Base-by-base conservation (phyloP, 2,888 invertebrate genomes). In the Nycteola revayana region DNA sequence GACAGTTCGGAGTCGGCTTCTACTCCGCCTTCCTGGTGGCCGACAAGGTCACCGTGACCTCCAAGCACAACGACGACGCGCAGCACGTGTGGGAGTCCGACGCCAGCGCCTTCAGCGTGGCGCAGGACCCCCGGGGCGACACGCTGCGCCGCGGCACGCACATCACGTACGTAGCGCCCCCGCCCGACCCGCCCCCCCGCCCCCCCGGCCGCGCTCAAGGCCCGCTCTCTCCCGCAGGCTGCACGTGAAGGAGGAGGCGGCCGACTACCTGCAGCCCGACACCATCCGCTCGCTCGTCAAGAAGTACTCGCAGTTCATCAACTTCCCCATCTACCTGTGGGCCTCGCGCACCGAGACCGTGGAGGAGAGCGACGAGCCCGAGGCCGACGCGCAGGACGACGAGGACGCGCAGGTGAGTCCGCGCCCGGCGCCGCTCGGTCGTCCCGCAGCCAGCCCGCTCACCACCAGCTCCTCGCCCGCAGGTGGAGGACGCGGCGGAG, bases 291-390 rank as follows among this genome's bases (percentile, higher is more conserved):
- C 94, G 60, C 91, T 99, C 41, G 95, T 99, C 45, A 95, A 95
- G 87, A 99, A 99, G 84, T 99, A 99, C 89, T 98, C 98, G 3
- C 99, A 99, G 90, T 99, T 99, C 88, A 99, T 99, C 78, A 99
- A 98, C 86, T 99, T 99, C 92, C 96, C 97, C 42, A 99, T 99
- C 76, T 95, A 95, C 83, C 85, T 99, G 77, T 99, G 98, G 98
- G 92, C 94, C 36, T 90, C 91, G 60, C 90, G 87, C 88, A 56
- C 56, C 23, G 60, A 59, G 48, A 53, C 50, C 25, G 60, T 49
- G 14, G 62, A 60, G 39, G 58, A 60, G 36, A 34, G 49, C 10
- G 52, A 43, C 20, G 39, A 41, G 22, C 37, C 42, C 17, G 49
- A 32, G 24, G 49, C 42, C 8, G 52, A 49, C 32, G 45, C 32